Evolutionary conservation across 1,140 invertebrate genomes (phyloP).

Genomic region (Eueides isabella): DNA sequence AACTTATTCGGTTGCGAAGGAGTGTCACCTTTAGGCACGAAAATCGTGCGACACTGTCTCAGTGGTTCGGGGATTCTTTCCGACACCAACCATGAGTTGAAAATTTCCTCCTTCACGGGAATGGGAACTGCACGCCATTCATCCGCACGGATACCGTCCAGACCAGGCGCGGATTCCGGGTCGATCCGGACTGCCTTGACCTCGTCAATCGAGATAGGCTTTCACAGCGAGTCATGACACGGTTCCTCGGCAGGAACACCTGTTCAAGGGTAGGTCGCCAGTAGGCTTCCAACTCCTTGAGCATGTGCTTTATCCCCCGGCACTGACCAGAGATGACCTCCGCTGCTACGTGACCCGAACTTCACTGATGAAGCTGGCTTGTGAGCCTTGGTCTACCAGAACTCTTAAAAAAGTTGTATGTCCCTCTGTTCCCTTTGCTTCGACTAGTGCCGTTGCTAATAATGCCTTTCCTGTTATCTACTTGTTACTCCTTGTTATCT

Average conservation of each 20-base stretch:
- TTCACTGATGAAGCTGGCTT: no score
- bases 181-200: slow-evolving; percentile 35
- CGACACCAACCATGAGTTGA: slow-evolving; percentile 39
- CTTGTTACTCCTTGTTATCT: no score
- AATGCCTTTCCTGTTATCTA: no score
- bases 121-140: slow-evolving; percentile 41
- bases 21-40: slow-evolving; percentile 48
- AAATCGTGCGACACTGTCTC: no score
- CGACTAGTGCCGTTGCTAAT: no score
- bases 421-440: no score
- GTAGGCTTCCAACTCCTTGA: slow-evolving; percentile 48
- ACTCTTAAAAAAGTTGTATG: no score
- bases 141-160: no score
- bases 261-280: slow-evolving; percentile 49
- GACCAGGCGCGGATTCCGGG: slow-evolving; percentile 37
- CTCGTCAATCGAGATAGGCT: slow-evolving; percentile 44
- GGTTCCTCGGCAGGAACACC: slow-evolving; percentile 40
- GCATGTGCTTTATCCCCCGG: no score
- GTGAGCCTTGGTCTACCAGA: no score
- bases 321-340: no score
- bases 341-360: no score
- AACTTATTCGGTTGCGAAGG: slow-evolving; percentile 49
- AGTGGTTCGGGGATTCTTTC: slow-evolving; percentile 41
- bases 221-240: slow-evolving; percentile 34
- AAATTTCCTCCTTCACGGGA: slow-evolving; percentile 39